These are phyloP conservation scores for Echinops telfairi DNA, from an alignment of 2,113 vertebrate genomes.

Conservation along the genomic window DNA sequence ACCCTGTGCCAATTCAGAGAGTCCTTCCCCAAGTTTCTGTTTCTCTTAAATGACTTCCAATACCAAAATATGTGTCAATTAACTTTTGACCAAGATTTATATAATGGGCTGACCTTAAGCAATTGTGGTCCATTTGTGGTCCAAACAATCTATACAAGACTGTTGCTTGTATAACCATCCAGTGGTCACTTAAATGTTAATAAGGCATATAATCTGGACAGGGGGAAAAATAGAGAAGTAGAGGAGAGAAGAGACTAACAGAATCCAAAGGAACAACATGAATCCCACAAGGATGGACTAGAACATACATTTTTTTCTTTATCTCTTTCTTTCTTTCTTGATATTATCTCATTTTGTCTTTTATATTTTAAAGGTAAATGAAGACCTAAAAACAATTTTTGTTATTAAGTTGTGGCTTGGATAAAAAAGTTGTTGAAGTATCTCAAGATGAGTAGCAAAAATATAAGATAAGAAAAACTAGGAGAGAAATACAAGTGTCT, in stretches of 20 bases:
- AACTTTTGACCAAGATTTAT: constrained; percentile 18
- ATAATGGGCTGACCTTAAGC: neutral
- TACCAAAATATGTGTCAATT: constrained; percentile 20
- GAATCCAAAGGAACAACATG: neutral
- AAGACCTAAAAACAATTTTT: no score
- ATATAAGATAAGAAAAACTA: no score
- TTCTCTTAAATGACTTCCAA: neutral
- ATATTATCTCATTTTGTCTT: no score
- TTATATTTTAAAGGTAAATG: no score
- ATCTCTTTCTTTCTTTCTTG: no score
- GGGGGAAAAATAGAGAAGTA: neutral
- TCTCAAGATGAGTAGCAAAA: no score
- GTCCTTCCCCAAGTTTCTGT: neutral
- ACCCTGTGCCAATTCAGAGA: neutral
- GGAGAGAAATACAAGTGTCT: no score
- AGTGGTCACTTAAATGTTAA: neutral
- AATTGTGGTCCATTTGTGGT: neutral
- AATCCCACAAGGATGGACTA: neutral
- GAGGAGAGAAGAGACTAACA: neutral
- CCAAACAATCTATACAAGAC: neutral
- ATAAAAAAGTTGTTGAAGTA: no score
- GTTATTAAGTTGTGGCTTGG: no score
- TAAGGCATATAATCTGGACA: neutral
- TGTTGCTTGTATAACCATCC: neutral
- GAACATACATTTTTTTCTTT: neutral